Conservation (phyloP, 2,797 vertebrate genomes). For the Ptychobarbus kaznakovi region DNA sequence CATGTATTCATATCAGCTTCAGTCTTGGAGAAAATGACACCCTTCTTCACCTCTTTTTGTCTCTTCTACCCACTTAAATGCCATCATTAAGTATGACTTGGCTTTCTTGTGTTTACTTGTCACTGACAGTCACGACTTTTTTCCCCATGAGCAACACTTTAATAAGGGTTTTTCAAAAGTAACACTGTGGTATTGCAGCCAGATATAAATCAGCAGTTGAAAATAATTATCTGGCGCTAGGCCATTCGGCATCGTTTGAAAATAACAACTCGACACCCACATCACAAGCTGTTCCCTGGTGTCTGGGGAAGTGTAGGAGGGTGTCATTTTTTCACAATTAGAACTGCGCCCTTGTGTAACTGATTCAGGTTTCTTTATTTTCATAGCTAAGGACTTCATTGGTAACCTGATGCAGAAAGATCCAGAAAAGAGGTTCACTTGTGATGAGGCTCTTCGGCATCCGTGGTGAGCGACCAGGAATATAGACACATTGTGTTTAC, state of each 20-base stretch:
- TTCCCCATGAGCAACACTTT: slow-evolving; percentile 14
- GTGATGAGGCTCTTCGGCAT: slow-evolving; percentile 92
- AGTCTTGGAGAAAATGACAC: background rate
- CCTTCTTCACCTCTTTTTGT: background rate
- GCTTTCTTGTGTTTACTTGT: slow-evolving; percentile 13
- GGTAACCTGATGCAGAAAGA: slow-evolving; percentile 95
- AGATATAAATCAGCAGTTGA: slow-evolving; percentile 28
- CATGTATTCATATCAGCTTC: background rate
- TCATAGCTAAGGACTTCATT: slow-evolving; percentile 94
- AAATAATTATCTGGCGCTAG: slow-evolving; percentile 12
- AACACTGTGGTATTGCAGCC: slow-evolving; percentile 34
- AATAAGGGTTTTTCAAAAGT: slow-evolving; percentile 15
- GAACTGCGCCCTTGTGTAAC: slow-evolving; percentile 34
- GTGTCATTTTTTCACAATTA: slow-evolving; percentile 52
- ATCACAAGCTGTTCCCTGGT: slow-evolving; percentile 47
- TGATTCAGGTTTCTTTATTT: slow-evolving; percentile 17
- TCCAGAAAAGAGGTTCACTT: slow-evolving; percentile 91
- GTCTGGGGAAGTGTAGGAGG: slow-evolving; percentile 49
- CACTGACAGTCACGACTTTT: slow-evolving; percentile 30
- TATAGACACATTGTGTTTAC: background rate
- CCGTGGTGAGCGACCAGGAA: slow-evolving; percentile 88
- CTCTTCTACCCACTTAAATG: slow-evolving; percentile 10
- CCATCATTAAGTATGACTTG: background rate
- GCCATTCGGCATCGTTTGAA: slow-evolving; percentile 41
- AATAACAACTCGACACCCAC: slow-evolving; percentile 49